A percentile compares a stretch with the other conserved stretches of the same genome.
These are phyloP conservation scores for Oscheius sp. DNA, from an alignment of 2,888 invertebrate genomes.

Conservation along the genomic window DNA sequence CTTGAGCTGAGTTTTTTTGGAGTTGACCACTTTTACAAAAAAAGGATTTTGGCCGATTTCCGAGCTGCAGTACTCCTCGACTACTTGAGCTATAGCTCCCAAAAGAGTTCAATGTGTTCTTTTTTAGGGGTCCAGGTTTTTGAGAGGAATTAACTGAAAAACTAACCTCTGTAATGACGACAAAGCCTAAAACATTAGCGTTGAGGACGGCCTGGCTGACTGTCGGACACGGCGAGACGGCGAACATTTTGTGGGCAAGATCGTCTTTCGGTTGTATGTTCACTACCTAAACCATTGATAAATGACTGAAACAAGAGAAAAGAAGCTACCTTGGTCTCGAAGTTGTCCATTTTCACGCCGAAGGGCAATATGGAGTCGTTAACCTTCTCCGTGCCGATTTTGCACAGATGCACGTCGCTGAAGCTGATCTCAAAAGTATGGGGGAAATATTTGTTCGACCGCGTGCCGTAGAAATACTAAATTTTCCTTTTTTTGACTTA, in stretches of 20 bases:
- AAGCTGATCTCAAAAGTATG: slow-evolving; percentile 82
- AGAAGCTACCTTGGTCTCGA: slow-evolving; percentile 62
- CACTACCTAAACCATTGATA: slow-evolving; percentile 42
- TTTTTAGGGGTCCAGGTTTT: too few species aligned
- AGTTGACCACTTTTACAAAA: too few species aligned
- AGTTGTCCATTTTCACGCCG: slow-evolving; percentile 91
- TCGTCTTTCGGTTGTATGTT: slow-evolving; percentile 41
- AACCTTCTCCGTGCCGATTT: slow-evolving; percentile 81
- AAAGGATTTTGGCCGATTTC: too few species aligned
- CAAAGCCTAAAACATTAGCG: slow-evolving; percentile 89
- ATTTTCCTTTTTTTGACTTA: slow-evolving; percentile 72
- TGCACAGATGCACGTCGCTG: slow-evolving; percentile 83
- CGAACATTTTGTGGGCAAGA: slow-evolving; percentile 87
- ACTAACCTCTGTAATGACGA: slow-evolving; percentile 88
- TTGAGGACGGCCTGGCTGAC: slow-evolving; percentile 77
- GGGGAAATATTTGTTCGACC: slow-evolving; percentile 83
- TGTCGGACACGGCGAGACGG: slow-evolving; percentile 87
- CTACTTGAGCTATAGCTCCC: too few species aligned
- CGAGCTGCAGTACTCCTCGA: too few species aligned
- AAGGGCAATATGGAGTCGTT: slow-evolving; percentile 96
- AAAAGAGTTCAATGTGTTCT: too few species aligned
- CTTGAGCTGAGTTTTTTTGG: too few species aligned
- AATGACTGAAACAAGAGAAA: neutral
- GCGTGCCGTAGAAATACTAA: slow-evolving; percentile 94
- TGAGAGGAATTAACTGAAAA: neutral